Evolutionary conservation across 2,797 vertebrate genomes (phyloP), one percentile per base, ranked within the genome.

Genomic region (Galaxias olidus): DNA sequence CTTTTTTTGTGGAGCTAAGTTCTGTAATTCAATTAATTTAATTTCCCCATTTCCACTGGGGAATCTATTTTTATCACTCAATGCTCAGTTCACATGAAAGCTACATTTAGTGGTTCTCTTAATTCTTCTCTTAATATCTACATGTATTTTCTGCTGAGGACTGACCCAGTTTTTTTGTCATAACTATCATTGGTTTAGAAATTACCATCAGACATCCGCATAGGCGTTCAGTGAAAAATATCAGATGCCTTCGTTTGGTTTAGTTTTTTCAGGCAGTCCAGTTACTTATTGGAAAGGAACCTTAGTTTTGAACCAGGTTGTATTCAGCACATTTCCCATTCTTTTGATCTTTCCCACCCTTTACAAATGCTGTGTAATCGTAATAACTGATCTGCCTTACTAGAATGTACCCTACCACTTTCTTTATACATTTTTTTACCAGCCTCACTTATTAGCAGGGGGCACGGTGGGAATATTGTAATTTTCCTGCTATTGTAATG

Each of bases 111-210:
- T 50, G 14, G 42, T 12, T 40, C 1, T 30, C 30, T 30, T 30
- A 30, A 30, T 30, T 30, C 30, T 30, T 30, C 30, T 30, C 30
- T 30, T 30, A 30, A 30, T 30, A 30, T 30, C 2, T 30, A 3
- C 6, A 30, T 30, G 30, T 30, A 2, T 30, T 56, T 12, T 74
- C 83, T 68, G 69, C 67, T 70, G 50, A 70, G 58, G 69, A 48
- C 20, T 81, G 81, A 85, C 79, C 81, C 77, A 81, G 64, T 79
- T 81, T 74, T 57, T 41, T 69, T 76, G 56, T 72, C 74, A 72
- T 71, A 48, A 54, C 61, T 79, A 81, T 83, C 15, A 75, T 76
- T 76, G 12, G 76, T 84, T 82, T 81, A 66, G 18, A 45, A 69
- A 65, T 74, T 75, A 78, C 63, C 78, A 84, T 87, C 79, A 68